Base-by-base conservation (phyloP, 1,140 invertebrate genomes). In the Plodia interpunctella region DNA sequence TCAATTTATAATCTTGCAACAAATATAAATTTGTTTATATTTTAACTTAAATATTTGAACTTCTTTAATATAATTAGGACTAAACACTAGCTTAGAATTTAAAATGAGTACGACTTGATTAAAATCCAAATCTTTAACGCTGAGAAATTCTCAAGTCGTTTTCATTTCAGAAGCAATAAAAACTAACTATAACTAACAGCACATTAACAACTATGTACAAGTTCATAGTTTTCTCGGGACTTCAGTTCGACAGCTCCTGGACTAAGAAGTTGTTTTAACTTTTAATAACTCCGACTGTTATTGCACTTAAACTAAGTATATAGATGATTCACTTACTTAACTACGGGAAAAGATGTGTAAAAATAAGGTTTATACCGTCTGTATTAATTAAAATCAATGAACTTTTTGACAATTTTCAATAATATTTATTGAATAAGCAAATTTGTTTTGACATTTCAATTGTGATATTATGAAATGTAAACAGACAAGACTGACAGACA, bases 241-340 rank as follows among this genome's bases (percentile, higher is more conserved):
- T 44, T 15, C 2, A 44, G 38, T 44, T n/a, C 38, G 38, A n/a
- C 13, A 44, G 38, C 38, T 44, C 38, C 30, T n/a, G 13, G 38
- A 44, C 38, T 44, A 6, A 44, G 15, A 44, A 15, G 38, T 44
- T 44, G 38, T 44, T 15, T 44, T 3, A 44, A 44, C 38, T 44
- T 44, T 44, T 44, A 44, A 44, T 44, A 44, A 44, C 38, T 44
- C 6, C 38, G 15, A 44, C 38, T 44, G 38, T 44, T 44, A 44
- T 44, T 44, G 38, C n/a, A 44, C 38, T 44, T 44, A 44, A 44
- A 44, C 38, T 44, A 32, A 8, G 8, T 32, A 6, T 28, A 9
- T 32, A 10, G 5, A 44, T 44, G n/a, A 44, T 44, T 35, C 13
- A 44, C 13, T 44, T 44, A 44, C 10, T 44, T 44, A 17, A n/a